Evolutionary conservation across 1,140 invertebrate genomes (phyloP).

Genomic region (Drosophila pseudoananassae): DNA sequence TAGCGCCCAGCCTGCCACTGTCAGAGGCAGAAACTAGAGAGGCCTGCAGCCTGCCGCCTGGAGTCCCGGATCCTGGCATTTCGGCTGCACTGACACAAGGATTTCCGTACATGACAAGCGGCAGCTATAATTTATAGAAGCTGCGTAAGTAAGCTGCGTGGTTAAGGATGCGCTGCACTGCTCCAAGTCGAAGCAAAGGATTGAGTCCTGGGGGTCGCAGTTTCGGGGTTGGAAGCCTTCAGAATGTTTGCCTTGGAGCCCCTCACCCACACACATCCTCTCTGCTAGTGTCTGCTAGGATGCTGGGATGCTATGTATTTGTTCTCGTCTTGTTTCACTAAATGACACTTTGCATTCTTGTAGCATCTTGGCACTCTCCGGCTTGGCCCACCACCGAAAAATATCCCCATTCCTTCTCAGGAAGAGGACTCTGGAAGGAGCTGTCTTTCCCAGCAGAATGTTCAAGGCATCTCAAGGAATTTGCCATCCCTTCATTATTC

Average conservation of each 20-base stretch:
- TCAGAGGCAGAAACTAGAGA: slow-evolving; percentile 52
- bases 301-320: slow-evolving; percentile 58
- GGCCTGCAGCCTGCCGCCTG: background rate
- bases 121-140: slow-evolving; percentile 82
- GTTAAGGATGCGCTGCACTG: slow-evolving; percentile 55
- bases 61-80: slow-evolving; percentile 38
- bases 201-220: slow-evolving; percentile 10
- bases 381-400: slow-evolving; percentile 38
- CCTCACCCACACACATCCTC: slow-evolving; percentile 7
- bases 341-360: slow-evolving; percentile 81
- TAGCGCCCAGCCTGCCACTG: slow-evolving; percentile 63
- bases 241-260: slow-evolving; percentile 2
- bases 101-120: slow-evolving; percentile 82
- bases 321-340: slow-evolving; percentile 81
- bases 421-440: no score
- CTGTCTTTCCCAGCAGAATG: slow-evolving; percentile 38
- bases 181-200: slow-evolving; percentile 12
- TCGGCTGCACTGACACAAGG: slow-evolving; percentile 80
- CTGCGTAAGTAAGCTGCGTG: slow-evolving; percentile 76
- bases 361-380: slow-evolving; percentile 62
- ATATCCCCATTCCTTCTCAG: background rate
- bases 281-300: slow-evolving; percentile 18
- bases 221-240: slow-evolving; percentile 6
- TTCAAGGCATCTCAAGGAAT: slow-evolving; percentile 52
- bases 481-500: slow-evolving; percentile 69